Evolutionary conservation across 2,797 vertebrate species (phyloP).

Genomic region (Manis crassicaudata): DNA sequence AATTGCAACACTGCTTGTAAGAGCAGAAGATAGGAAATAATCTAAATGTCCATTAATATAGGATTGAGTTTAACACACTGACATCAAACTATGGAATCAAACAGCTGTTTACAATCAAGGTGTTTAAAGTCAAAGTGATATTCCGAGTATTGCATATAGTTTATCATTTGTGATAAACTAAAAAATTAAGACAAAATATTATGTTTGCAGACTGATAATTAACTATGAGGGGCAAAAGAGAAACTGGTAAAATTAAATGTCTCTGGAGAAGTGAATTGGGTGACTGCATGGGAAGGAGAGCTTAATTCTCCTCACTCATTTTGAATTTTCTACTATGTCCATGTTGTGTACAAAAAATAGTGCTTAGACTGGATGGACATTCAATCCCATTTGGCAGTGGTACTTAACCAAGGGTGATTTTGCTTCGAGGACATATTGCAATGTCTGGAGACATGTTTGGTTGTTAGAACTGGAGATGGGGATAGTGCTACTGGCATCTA

Average conservation of each 20-base stretch:
- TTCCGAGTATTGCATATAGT: background rate
- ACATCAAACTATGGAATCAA: background rate
- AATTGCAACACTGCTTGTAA: background rate
- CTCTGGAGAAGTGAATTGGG: constrained; percentile 34
- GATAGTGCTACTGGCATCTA: background rate
- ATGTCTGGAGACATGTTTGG: background rate
- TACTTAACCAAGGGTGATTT: background rate
- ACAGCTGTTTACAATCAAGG: background rate
- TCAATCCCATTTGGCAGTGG: background rate
- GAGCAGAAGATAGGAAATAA: background rate
- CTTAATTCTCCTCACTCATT: constrained; percentile 1
- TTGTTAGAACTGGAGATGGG: background rate
- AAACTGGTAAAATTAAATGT: background rate
- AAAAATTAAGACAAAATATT: constrained; percentile 23
- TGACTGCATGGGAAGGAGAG: background rate
- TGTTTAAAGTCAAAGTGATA: background rate
- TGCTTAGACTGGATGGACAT: background rate
- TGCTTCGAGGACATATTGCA: background rate
- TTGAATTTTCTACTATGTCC: constrained; percentile 14
- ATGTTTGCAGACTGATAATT: background rate
- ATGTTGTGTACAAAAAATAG: background rate
- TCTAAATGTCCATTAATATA: background rate
- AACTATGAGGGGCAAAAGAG: background rate
- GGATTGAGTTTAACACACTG: background rate
- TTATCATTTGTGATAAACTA: background rate